These are phyloP conservation scores for Neotoma lepida DNA, from an alignment of 2,113 vertebrate genomes.

Conservation along the genomic window DNA sequence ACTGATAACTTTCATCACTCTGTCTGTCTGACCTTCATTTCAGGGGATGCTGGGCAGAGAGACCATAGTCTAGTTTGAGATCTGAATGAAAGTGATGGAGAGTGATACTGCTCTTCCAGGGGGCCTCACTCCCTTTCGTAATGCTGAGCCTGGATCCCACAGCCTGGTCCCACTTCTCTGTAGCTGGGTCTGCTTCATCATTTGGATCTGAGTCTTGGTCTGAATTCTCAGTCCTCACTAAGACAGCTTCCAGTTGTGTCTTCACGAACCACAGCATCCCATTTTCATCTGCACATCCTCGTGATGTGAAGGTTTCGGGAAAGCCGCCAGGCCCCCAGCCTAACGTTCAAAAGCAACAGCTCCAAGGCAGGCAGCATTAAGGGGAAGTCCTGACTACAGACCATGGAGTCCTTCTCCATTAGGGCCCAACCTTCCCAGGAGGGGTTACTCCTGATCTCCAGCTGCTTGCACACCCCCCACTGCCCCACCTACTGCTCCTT, in stretches of 20 bases:
- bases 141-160: background rate
- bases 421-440: conserved; percentile 11
- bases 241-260: background rate
- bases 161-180: background rate
- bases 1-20: background rate
- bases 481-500: background rate
- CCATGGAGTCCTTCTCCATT: background rate
- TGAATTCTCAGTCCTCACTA: background rate
- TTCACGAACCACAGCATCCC: background rate
- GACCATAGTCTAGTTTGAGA: background rate
- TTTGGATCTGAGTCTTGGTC: conserved; percentile 8
- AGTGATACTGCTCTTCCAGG: background rate
- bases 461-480: conserved; percentile 65
- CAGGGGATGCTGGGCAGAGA: background rate
- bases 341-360: background rate
- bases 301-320: conserved; percentile 56
- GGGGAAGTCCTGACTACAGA: background rate
- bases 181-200: background rate
- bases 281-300: conserved; percentile 1
- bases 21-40: background rate
- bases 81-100: background rate
- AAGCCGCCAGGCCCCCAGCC: conserved; percentile 54
- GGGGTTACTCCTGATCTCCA: conserved; percentile 15
- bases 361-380: background rate
- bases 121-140: background rate